phyloP scores from a whole-genome alignment of 2,888 invertebrate species.

The Syrphus vitripennis region DNA sequence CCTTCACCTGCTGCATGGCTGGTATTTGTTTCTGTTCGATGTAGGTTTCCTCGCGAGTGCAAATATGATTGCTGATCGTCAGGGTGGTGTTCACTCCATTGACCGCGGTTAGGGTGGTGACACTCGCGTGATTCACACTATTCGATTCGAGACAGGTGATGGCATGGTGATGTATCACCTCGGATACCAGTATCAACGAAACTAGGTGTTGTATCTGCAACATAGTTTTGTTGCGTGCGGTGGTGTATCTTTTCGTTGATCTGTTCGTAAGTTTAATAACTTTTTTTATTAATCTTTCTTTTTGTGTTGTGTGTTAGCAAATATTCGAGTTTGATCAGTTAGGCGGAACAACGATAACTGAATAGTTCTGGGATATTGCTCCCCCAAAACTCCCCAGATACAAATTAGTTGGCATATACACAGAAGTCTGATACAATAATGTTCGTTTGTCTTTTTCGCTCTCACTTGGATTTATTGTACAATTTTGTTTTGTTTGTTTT shows the following conservation, averaged over 20 bases:
- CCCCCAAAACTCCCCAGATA: slow-evolving; percentile 66
- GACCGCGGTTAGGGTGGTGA: slow-evolving; percentile 73
- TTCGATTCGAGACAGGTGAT: slow-evolving; percentile 44
- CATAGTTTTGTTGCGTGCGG: slow-evolving; percentile 10
- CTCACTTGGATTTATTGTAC: slow-evolving; percentile 34
- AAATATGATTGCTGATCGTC: slow-evolving; percentile 75
- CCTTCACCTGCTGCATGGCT: slow-evolving; percentile 84
- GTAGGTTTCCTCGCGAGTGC: slow-evolving; percentile 82
- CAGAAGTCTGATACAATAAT: slow-evolving; percentile 1
- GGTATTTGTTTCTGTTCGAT: slow-evolving; percentile 81
- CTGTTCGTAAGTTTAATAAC: background rate
- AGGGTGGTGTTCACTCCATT: slow-evolving; percentile 41
- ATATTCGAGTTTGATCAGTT: slow-evolving; percentile 64
- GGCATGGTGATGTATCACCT: slow-evolving; percentile 4
- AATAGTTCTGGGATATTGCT: slow-evolving; percentile 59
- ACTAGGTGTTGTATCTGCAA: slow-evolving; percentile 23
- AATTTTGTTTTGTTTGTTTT: slow-evolving; percentile 34
- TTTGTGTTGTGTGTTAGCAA: slow-evolving; percentile 2
- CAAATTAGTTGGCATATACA: slow-evolving; percentile 47
- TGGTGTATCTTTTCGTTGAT: background rate
- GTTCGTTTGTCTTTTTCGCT: slow-evolving; percentile 40
- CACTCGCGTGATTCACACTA: slow-evolving; percentile 72
- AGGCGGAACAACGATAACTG: slow-evolving; percentile 69
- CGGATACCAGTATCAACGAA: slow-evolving; percentile 15
- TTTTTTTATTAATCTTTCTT: background rate